phyloP scores from a whole-genome alignment of 30 jellyfish, hydroid and myxozoan species.

The Euphysa ruthae region DNA sequence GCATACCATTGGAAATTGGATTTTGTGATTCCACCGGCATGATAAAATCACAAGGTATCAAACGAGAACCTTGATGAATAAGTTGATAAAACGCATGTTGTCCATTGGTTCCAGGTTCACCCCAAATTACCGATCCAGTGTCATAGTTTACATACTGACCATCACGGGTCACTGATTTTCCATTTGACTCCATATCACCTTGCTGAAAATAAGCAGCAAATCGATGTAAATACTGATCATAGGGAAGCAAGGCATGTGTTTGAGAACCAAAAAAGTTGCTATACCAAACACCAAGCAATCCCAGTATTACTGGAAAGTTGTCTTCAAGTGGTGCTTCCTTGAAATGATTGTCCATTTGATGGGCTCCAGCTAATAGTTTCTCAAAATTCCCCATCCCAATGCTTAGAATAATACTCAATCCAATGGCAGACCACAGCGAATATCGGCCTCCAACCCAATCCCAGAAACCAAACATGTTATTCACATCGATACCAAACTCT shows the following conservation, averaged over 20 bases:
- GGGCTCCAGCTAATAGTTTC: conserved; percentile 87
- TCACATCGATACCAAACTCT: conserved; percentile 93
- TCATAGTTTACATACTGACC: conserved; percentile 72
- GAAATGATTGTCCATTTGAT: conserved; percentile 58
- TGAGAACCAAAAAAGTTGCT: conserved; percentile 85
- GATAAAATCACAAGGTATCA: conserved; percentile 88
- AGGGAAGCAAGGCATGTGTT: conserved; percentile 95
- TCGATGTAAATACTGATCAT: conserved; percentile 99
- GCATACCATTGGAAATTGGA: conserved; percentile 71
- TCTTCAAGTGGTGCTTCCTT: background rate
- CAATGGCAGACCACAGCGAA: conserved; percentile 99
- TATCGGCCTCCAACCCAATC: conserved; percentile 99
- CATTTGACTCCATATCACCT: conserved; percentile 99
- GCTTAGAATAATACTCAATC: conserved; percentile 72
- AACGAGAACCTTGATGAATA: conserved; percentile 92
- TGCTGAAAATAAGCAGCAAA: conserved; percentile 95
- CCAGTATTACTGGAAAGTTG: conserved; percentile 87
- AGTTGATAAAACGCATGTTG: conserved; percentile 99
- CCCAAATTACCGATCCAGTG: conserved; percentile 99
- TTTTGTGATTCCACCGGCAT: conserved; percentile 81
- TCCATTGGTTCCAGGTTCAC: conserved; percentile 99
- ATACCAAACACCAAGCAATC: conserved; percentile 91
- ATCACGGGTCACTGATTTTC: conserved; percentile 70
- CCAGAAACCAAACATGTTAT: conserved; percentile 97
- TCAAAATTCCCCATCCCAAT: conserved; percentile 86